A percentile compares a stretch with the other conserved stretches of the same genome.
Conservation (phyloP, 2,113 vertebrate genomes). For the Castor canadensis region DNA sequence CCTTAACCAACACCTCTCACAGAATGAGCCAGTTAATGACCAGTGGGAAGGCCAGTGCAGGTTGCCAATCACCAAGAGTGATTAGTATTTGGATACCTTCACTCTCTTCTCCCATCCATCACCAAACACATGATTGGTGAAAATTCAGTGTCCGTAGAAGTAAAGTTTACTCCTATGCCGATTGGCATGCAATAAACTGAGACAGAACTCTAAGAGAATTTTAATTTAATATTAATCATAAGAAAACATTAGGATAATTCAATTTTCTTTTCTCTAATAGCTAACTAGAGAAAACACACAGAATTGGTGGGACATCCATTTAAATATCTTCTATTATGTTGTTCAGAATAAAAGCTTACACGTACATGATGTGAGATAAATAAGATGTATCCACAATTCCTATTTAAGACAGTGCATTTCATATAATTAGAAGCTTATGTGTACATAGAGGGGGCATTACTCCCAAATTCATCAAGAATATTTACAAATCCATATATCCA, state of each 20-base stretch:
- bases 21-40: background rate
- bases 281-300: constrained; percentile 49
- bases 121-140: background rate
- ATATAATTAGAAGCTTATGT: constrained; percentile 1
- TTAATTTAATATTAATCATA: constrained; percentile 57
- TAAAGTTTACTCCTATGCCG: constrained; percentile 45
- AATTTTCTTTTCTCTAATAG: constrained; percentile 57
- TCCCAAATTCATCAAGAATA: background rate
- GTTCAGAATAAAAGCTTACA: constrained; percentile 57
- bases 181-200: constrained; percentile 19
- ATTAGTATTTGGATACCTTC: background rate
- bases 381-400: background rate
- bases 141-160: constrained; percentile 38
- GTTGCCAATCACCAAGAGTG: background rate
- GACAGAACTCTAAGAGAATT: constrained; percentile 41
- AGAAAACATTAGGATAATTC: constrained; percentile 40
- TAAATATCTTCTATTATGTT: constrained; percentile 51
- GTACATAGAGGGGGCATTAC: background rate
- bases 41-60: background rate
- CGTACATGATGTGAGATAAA: constrained; percentile 55
- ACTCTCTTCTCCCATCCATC: background rate
- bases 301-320: constrained; percentile 21
- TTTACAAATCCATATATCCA: constrained; percentile 8
- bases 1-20: background rate
- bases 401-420: constrained; percentile 3